Conservation (phyloP, 2,113 vertebrate species). For the Tragulus kanchil region DNA sequence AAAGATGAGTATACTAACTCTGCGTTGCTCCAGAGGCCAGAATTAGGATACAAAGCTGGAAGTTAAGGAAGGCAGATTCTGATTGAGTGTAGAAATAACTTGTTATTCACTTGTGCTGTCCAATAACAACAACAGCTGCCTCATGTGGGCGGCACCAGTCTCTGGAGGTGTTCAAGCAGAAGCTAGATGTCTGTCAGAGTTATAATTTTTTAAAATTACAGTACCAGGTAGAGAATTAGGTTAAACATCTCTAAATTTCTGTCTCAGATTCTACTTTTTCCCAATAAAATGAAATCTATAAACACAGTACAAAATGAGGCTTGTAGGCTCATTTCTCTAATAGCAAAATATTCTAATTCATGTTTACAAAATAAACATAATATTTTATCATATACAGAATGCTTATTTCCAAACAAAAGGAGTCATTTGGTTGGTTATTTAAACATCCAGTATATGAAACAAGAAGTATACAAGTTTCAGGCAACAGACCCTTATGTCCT, state of each 20-base stretch:
- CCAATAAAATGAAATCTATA: conserved; percentile 29
- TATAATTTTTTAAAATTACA: conserved; percentile 15
- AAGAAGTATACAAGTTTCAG: neutral
- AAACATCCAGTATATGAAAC: neutral
- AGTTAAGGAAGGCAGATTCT: conserved; percentile 54
- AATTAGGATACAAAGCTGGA: neutral
- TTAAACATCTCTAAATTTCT: neutral
- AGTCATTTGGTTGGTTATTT: neutral
- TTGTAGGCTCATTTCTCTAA: neutral
- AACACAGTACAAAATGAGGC: neutral
- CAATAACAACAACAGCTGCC: neutral
- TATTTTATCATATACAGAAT: neutral
- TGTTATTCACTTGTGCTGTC: neutral
- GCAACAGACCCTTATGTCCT: neutral
- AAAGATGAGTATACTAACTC: conserved; percentile 43
- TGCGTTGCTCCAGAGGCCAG: conserved; percentile 40
- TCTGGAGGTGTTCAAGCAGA: neutral
- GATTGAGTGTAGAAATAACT: conserved; percentile 36
- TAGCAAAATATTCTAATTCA: neutral
- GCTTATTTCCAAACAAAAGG: neutral
- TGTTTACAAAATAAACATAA: neutral
- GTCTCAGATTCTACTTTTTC: neutral
- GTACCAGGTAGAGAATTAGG: neutral
- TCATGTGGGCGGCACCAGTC: neutral
- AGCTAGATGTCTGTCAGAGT: neutral